Percentiles rank a stretch among this genome's conserved stretches.
These are phyloP conservation scores for Crenichthys baileyi DNA, from an alignment of 2,797 vertebrate species.

Conservation along the genomic window DNA sequence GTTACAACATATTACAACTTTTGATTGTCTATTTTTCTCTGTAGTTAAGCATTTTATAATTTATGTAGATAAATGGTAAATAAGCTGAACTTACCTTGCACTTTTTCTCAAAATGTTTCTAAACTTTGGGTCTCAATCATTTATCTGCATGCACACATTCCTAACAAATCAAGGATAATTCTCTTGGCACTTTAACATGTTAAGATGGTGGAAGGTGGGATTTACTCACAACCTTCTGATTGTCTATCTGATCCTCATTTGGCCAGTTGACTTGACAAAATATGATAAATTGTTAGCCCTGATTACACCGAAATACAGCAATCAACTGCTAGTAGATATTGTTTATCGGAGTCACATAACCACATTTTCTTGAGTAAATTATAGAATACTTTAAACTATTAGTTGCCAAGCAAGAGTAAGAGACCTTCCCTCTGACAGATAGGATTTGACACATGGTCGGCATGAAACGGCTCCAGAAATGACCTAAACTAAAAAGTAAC, in stretches of 20 bases:
- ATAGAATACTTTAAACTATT: background rate
- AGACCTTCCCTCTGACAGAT: too few species aligned
- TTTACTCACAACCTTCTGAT: background rate
- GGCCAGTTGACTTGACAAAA: background rate
- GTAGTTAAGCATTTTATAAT: background rate
- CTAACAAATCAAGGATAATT: background rate
- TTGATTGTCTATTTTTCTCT: background rate
- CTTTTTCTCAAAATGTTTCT: background rate
- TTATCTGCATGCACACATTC: background rate
- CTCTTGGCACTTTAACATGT: background rate
- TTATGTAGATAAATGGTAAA: background rate
- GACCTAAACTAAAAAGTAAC: too few species aligned
- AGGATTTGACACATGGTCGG: background rate
- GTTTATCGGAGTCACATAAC: background rate
- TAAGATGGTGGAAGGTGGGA: background rate
- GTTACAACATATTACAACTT: background rate
- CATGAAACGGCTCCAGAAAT: background rate
- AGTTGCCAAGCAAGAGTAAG: background rate
- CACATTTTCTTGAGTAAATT: background rate
- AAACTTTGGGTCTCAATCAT: background rate
- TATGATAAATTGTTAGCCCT: background rate
- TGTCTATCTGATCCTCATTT: background rate
- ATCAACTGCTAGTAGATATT: background rate
- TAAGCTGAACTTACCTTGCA: background rate
- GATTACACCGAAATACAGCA: background rate